A percentile compares a stretch with the other conserved stretches of the same genome.
Conservation (phyloP, 1,140 invertebrate species). For the Lysiphlebus fabarum region DNA sequence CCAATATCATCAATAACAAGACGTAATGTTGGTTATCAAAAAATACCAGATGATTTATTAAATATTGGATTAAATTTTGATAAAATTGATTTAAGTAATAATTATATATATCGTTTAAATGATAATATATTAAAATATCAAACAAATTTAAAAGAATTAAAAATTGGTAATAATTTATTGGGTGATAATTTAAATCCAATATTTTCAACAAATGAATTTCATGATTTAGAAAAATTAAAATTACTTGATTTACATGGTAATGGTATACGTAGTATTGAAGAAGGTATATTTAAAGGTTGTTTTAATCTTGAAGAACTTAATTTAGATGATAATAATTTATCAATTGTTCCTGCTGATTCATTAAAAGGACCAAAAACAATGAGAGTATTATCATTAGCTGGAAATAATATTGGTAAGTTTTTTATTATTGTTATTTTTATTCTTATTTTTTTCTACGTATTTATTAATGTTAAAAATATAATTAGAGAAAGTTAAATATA, state of each 20-base stretch:
- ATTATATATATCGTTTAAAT: constrained; percentile 74
- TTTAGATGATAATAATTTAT: constrained; percentile 75
- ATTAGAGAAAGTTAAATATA: no score
- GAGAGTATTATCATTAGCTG: constrained; percentile 67
- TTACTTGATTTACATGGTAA: constrained; percentile 77
- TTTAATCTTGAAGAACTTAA: constrained; percentile 74
- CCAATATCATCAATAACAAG: constrained; percentile 76
- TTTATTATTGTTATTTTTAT: no score
- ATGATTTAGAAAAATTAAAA: constrained; percentile 68
- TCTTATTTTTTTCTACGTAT: no score
- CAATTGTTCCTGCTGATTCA: constrained; percentile 69
- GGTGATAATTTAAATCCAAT: constrained; percentile 87
- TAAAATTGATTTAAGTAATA: constrained; percentile 77
- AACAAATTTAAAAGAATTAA: constrained; percentile 65
- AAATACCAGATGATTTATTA: constrained; percentile 60
- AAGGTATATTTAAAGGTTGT: constrained; percentile 81
- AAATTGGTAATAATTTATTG: constrained; percentile 75
- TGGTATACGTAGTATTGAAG: constrained; percentile 74
- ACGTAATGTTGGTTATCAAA: constrained; percentile 72
- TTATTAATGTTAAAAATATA: no score
- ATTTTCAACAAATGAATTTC: constrained; percentile 80
- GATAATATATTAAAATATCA: constrained; percentile 71
- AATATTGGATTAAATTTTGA: constrained; percentile 64
- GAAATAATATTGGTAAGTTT: constrained; percentile 79
- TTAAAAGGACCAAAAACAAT: constrained; percentile 74